Base-by-base conservation (phyloP, 2,888 invertebrate genomes). In the Cartodere bifasciata region DNA sequence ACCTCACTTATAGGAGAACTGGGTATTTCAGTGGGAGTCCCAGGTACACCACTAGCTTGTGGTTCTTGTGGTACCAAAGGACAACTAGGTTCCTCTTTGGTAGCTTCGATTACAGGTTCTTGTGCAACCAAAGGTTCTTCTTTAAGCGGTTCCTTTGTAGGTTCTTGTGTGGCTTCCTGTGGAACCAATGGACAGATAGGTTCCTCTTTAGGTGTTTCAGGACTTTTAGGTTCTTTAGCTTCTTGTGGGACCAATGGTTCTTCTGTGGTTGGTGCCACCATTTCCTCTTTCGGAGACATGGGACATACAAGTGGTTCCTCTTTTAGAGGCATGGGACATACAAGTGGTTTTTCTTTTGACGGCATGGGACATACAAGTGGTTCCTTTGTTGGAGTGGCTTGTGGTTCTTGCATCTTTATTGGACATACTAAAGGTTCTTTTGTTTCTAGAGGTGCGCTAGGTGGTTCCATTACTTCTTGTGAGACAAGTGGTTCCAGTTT, bases 51-150 rank as follows among this genome's bases (percentile, higher is more conserved):
- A 10, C 22, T 4, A 23, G 23, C 13, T 12, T 30, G 30, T 14
- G 38, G 15, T 53, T 53, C 28, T 53, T 53, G 3, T 44, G 43
- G 2, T 41, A n/a, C n/a, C n/a, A n/a, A n/a, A n/a, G n/a, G n/a
- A n/a, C n/a, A n/a, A n/a, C n/a, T n/a, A n/a, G 34, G n/a, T 35
- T 34, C 13, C 52, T 53, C 4, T 34, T 34, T 25, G n/a, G 52
- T 53, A 4, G 39, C 38, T 20, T 38, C 36, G 11, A 53, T 53
- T 4, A 34, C 20, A 10, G 43, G 38, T 30, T 51, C 33, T 35
- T 41, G 39, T 4, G 43, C 29, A 16, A 36, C 20, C n/a, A n/a
- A n/a, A n/a, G n/a, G n/a, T n/a, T n/a, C n/a, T n/a, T n/a, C n/a
- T n/a, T n/a, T n/a, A n/a, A n/a, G n/a, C n/a, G n/a, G n/a, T 23